Evolutionary conservation across 1,140 invertebrate genomes (phyloP).

Genomic region (Drosophila kohkoa): DNA sequence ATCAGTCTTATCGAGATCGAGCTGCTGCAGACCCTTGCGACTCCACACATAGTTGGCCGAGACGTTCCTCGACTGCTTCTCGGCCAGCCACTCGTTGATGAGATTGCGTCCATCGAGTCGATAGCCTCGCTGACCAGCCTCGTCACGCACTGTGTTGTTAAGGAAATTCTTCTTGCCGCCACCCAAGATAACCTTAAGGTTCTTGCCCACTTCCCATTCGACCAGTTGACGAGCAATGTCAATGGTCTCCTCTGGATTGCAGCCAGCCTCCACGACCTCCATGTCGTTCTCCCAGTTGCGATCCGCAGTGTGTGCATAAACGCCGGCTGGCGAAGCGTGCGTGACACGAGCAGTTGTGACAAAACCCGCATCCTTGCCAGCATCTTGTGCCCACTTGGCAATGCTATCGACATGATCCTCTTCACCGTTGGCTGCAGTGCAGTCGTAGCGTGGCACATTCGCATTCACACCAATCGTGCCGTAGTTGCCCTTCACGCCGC

Average conservation of each 20-base stretch:
- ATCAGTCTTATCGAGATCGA: slow-evolving; percentile 88
- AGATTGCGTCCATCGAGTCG: slow-evolving; percentile 87
- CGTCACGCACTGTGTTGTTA: slow-evolving; percentile 87
- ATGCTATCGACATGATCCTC: slow-evolving; percentile 87
- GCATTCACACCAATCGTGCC: slow-evolving; percentile 91
- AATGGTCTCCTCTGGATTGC: slow-evolving; percentile 76
- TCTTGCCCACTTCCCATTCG: slow-evolving; percentile 87
- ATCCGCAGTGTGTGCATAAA: slow-evolving; percentile 92
- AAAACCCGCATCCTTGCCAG: slow-evolving; percentile 90
- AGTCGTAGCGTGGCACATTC: slow-evolving; percentile 86
- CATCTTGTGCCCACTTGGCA: slow-evolving; percentile 89
- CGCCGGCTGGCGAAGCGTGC: slow-evolving; percentile 91
- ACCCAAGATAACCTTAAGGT: slow-evolving; percentile 89
- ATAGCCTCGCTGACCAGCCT: slow-evolving; percentile 88
- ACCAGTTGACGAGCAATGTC: slow-evolving; percentile 92
- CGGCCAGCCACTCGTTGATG: slow-evolving; percentile 88
- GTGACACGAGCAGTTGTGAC: slow-evolving; percentile 93
- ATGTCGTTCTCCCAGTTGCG: slow-evolving; percentile 92
- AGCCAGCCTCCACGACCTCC: slow-evolving; percentile 85
- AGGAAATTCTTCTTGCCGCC: slow-evolving; percentile 90
- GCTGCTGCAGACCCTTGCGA: slow-evolving; percentile 86
- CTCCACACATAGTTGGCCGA: slow-evolving; percentile 88
- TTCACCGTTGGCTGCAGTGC: slow-evolving; percentile 64
- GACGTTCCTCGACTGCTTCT: slow-evolving; percentile 85
- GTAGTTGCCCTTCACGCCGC: slow-evolving; percentile 92